Evolutionary conservation across 1,140 invertebrate species (phyloP).

Genomic region (Drosophila novamexicana): DNA sequence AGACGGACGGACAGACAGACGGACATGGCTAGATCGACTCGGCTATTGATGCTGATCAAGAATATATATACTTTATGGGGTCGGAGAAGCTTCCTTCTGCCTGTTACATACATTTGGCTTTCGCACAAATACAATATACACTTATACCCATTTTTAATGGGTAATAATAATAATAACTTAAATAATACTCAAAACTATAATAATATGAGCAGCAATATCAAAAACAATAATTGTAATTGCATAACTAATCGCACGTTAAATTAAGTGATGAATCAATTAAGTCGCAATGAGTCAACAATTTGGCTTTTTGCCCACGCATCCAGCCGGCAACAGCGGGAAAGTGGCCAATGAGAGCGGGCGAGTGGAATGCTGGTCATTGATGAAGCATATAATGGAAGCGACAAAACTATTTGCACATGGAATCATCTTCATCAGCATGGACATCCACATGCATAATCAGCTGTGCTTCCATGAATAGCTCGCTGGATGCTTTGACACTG

Average conservation of each 20-base stretch:
- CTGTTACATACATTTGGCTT: no score
- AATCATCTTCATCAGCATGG: constrained; percentile 1
- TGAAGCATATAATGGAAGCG: background rate
- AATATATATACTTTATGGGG: no score
- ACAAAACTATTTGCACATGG: constrained; percentile 16
- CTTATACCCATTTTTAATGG: no score
- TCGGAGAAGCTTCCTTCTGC: no score
- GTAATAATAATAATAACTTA: background rate
- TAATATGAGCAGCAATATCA: background rate
- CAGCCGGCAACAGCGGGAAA: background rate
- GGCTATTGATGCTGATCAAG: no score
- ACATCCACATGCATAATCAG: constrained; percentile 2
- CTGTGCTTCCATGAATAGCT: background rate
- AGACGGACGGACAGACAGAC: no score
- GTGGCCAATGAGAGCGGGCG: background rate
- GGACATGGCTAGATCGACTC: no score
- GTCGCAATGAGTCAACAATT: constrained; percentile 25
- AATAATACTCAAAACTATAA: no score
- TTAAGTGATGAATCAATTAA: constrained; percentile 39
- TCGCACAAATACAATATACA: no score
- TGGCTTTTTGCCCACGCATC: constrained; percentile 2
- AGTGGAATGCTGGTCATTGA: constrained; percentile 27
- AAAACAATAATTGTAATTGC: constrained; percentile 31
- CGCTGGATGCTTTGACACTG: constrained; percentile 26
- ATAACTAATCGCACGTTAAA: constrained; percentile 31